A percentile compares a stretch with the other conserved stretches of the same genome.
These are phyloP conservation scores for Aphaenogaster rudis DNA, from an alignment of 1,140 invertebrate species.

Conservation along the genomic window DNA sequence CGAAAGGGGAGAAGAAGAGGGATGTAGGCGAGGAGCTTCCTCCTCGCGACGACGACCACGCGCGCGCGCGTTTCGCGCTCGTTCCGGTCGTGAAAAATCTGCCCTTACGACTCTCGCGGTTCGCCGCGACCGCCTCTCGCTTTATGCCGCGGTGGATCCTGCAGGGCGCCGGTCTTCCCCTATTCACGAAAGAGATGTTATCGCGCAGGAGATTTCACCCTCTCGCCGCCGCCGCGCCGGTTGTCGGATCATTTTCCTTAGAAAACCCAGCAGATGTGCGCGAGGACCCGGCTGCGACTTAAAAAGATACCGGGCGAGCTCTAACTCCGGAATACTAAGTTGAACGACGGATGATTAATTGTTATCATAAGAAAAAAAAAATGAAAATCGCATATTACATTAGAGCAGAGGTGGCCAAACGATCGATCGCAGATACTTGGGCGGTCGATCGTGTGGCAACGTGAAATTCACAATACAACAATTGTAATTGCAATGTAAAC, in stretches of 20 bases:
- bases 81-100: conserved; percentile 20
- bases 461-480: too few species aligned
- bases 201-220: conserved; percentile 31
- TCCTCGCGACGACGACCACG: conserved; percentile 4
- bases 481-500: too few species aligned
- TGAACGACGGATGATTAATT: background rate
- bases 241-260: conserved; percentile 27
- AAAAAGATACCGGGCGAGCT: background rate
- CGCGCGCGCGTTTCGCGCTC: background rate
- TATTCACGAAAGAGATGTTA: conserved; percentile 49
- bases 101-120: conserved; percentile 48
- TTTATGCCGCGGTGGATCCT: conserved; percentile 21
- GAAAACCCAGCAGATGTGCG: conserved; percentile 32
- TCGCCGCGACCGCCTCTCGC: conserved; percentile 35
- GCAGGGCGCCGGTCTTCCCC: background rate
- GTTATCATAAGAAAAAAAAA: background rate
- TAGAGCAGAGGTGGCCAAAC: too few species aligned
- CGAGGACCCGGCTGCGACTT: conserved; percentile 19
- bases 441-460: too few species aligned
- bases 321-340: background rate
- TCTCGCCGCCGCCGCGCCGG: background rate
- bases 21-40: conserved; percentile 4
- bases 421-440: too few species aligned
- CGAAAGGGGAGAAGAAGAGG: too few species aligned
- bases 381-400: background rate